Evolutionary conservation across 1,140 invertebrate genomes (phyloP), one percentile per base, ranked within the genome.

Genomic region (Luehdorfia chinensis): DNA sequence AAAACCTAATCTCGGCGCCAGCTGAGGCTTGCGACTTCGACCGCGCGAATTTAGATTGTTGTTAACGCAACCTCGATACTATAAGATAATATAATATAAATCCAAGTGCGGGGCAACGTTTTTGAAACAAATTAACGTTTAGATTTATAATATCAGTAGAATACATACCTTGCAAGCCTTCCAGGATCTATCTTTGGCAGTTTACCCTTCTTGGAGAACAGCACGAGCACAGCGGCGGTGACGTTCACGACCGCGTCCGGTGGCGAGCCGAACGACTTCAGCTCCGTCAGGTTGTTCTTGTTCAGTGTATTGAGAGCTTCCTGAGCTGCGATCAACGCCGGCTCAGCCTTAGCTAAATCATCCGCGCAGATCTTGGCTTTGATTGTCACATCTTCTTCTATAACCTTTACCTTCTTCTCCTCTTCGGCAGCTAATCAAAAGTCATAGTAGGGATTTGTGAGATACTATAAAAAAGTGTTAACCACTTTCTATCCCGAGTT

Each of bases 281-380:
- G 84, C 80, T 99, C 97, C 1, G 97, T 98, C 32, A 98, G 85
- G 84, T 98, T 98, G 53, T 91, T 93, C 87, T 98, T 98, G 75
- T 98, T 97, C 0, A 98, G 81, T 0, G 96, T 98, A 69, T 98
- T 94, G 23, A 98, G 87, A 25, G 97, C 97, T 63, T 94, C 95
- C 73, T 95, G 92, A 1, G 97, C 97, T 14, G 95, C 95, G 4
- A 92, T 74, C 5, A 98, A 87, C 1, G 96, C 96, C 0, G 97
- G 97, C 76, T 98, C 95, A 7, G 97, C 96, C 74, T 94, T 95
- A 0, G 91, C 91, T 50, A 98, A 90, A 88, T 98, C 97, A 67
- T 93, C 93, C 47, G 95, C 94, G 76, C 96, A 98, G 51, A 95
- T 91, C 75, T 91, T 94, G 23, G 94, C 92, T 61, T 96, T 96